Conservation (phyloP, 2,888 invertebrate genomes). For the Brenthis daphne region DNA sequence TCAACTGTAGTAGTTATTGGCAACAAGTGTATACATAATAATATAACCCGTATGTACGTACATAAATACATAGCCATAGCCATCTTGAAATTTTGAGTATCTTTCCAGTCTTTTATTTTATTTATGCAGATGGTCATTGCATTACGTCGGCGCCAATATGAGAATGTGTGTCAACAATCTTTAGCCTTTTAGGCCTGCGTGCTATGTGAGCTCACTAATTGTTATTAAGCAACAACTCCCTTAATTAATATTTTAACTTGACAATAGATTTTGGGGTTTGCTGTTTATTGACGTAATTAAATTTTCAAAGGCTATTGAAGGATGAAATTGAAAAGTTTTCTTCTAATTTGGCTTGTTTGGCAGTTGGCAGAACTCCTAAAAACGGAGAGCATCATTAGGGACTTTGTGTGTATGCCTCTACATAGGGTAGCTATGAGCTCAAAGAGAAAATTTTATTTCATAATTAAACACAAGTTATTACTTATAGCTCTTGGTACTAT, state of each 20-base stretch:
- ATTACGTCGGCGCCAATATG: slow-evolving; percentile 28
- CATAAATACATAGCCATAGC: too few relatives aligned
- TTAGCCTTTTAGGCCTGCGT: slow-evolving; percentile 31
- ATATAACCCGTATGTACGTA: too few relatives aligned
- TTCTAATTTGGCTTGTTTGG: background rate
- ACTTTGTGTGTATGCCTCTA: background rate
- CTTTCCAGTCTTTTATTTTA: background rate
- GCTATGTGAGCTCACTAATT: slow-evolving; percentile 40
- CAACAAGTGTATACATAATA: too few relatives aligned
- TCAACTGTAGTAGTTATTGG: too few relatives aligned
- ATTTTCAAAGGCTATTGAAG: background rate
- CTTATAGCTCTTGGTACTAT: too few relatives aligned
- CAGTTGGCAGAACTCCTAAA: background rate
- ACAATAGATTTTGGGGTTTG: slow-evolving; percentile 28
- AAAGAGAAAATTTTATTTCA: background rate
- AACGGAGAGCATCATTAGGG: background rate
- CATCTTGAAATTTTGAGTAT: background rate
- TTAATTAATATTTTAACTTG: slow-evolving; percentile 42
- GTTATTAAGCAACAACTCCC: slow-evolving; percentile 32
- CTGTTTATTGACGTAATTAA: too few relatives aligned
- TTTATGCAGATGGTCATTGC: slow-evolving; percentile 10
- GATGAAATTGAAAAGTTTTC: background rate
- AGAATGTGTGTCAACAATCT: slow-evolving; percentile 37
- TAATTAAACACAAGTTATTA: too few relatives aligned
- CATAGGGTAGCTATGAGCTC: background rate